Conservation (phyloP, 2,797 vertebrate species). For the Rhinoraja longicauda region DNA sequence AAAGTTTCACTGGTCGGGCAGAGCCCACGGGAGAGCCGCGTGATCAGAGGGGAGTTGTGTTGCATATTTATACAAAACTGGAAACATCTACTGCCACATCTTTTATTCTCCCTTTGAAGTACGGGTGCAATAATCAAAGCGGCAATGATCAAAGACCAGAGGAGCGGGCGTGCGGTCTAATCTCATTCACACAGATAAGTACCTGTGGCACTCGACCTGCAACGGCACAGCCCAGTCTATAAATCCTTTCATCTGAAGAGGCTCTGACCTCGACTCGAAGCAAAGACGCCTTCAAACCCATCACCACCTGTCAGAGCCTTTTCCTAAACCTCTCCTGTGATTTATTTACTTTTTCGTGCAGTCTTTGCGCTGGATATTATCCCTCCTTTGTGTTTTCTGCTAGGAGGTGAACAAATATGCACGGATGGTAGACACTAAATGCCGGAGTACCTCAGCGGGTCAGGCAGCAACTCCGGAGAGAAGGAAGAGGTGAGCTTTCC, state of each 20-base stretch:
- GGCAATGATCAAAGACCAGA: background rate
- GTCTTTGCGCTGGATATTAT: background rate
- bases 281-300: background rate
- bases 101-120: constrained; percentile 10
- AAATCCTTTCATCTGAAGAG: background rate
- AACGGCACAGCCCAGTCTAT: background rate
- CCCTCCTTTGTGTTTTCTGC: background rate
- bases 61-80: background rate
- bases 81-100: background rate
- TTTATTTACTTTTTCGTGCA: no score
- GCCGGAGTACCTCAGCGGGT: no score
- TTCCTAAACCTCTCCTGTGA: background rate
- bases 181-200: background rate
- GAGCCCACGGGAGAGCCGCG: background rate
- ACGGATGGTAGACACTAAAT: background rate
- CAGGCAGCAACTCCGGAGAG: no score
- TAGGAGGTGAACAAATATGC: background rate
- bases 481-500: no score
- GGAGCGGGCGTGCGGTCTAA: background rate
- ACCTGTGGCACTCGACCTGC: background rate
- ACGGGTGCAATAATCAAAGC: background rate
- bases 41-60: no score
- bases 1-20: background rate
- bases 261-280: background rate
- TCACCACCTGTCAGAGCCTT: no score